Evolutionary conservation across 2,888 invertebrate species (phyloP).

Genomic region (Callyntrura sp.): DNA sequence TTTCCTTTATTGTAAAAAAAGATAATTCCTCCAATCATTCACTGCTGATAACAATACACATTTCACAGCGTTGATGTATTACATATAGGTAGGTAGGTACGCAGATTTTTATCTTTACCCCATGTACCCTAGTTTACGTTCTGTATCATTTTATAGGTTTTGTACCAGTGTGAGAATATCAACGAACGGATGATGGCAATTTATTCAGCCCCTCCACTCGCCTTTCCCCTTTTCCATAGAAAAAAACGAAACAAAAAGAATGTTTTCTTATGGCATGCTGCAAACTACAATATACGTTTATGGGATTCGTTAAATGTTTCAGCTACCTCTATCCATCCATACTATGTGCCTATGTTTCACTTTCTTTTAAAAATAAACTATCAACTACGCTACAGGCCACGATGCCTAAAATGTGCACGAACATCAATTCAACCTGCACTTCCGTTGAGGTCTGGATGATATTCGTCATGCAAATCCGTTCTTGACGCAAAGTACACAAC

Average conservation of each 20-base stretch:
- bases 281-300: background rate
- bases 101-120: too few relatives aligned
- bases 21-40: too few relatives aligned
- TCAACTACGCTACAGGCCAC: background rate
- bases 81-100: too few relatives aligned
- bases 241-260: constrained; percentile 1
- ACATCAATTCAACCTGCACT: background rate
- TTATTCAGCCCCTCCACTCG: background rate
- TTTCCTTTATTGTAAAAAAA: too few relatives aligned
- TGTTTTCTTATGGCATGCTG: background rate
- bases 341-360: background rate
- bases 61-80: too few relatives aligned
- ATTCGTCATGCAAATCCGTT: constrained; percentile 34
- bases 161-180: constrained; percentile 5
- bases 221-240: background rate
- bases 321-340: background rate
- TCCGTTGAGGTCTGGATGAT: constrained; percentile 42
- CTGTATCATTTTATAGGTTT: background rate
- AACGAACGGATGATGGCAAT: constrained; percentile 9
- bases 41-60: too few relatives aligned
- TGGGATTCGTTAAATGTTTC: background rate
- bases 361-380: constrained; percentile 19
- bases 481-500: background rate
- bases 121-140: background rate
- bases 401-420: background rate